Conservation (phyloP, 2,888 invertebrate species). For the Malthinus flaveolus region DNA sequence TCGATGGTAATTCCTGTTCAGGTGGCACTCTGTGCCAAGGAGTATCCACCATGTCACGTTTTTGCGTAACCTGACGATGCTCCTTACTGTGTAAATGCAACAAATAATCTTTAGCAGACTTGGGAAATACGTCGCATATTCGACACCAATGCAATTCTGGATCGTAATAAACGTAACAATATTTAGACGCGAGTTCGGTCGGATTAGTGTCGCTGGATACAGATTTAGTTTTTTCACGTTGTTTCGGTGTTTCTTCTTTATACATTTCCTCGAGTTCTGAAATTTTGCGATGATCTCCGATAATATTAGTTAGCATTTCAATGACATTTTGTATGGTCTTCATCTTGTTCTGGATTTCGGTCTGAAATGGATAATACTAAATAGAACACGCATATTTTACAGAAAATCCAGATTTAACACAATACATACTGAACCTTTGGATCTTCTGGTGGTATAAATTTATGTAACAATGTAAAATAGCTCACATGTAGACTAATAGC, state of each 20-base stretch:
- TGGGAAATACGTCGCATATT: slow-evolving; percentile 82
- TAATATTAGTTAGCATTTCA: slow-evolving; percentile 84
- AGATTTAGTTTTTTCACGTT: slow-evolving; percentile 17
- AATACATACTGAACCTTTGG: slow-evolving; percentile 45
- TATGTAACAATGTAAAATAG: slow-evolving; percentile 38
- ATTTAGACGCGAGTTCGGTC: slow-evolving; percentile 48
- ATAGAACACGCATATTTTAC: slow-evolving; percentile 14
- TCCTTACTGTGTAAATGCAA: slow-evolving; percentile 80
- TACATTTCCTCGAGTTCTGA: slow-evolving; percentile 50
- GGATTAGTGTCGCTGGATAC: slow-evolving; percentile 10
- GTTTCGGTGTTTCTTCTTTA: slow-evolving; percentile 35
- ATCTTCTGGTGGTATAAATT: slow-evolving; percentile 35
- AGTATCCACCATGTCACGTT: slow-evolving; percentile 67
- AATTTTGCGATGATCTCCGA: slow-evolving; percentile 68
- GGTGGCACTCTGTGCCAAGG: slow-evolving; percentile 72
- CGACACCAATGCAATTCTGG: slow-evolving; percentile 91
- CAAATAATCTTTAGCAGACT: slow-evolving; percentile 83
- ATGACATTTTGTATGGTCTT: slow-evolving; percentile 86
- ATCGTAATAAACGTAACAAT: slow-evolving; percentile 84
- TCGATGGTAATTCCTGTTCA: slow-evolving; percentile 68
- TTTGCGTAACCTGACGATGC: slow-evolving; percentile 68
- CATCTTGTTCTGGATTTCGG: slow-evolving; percentile 77
- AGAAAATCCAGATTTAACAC: slow-evolving; percentile 29
- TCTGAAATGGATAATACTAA: slow-evolving; percentile 56
- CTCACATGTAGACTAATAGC: slow-evolving; percentile 32